A percentile compares a stretch with the other conserved stretches of the same genome.
These are phyloP conservation scores for Epinephelus cyanopodus DNA, from an alignment of 2,113 vertebrate genomes.

Conservation along the genomic window DNA sequence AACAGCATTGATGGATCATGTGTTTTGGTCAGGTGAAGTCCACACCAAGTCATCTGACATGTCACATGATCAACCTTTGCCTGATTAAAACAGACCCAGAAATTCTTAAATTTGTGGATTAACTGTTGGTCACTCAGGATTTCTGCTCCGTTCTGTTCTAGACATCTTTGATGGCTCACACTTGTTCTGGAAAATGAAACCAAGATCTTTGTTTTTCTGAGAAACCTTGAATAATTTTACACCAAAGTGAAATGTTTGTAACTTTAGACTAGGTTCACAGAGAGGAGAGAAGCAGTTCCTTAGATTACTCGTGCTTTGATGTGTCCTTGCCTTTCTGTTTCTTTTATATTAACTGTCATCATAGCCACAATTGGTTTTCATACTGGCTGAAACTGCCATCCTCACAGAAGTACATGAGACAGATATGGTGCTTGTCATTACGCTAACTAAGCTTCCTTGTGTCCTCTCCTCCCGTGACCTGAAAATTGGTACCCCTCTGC, in stretches of 20 bases:
- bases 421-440: too few relatives aligned
- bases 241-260: neutral
- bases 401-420: too few relatives aligned
- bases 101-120: neutral
- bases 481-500: too few relatives aligned
- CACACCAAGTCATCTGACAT: conserved; percentile 33
- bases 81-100: conserved; percentile 12
- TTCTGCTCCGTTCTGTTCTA: neutral
- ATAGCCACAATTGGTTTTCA: too few relatives aligned
- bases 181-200: neutral
- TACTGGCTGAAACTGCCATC: too few relatives aligned
- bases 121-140: neutral
- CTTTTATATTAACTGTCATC: neutral
- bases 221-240: neutral
- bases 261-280: neutral
- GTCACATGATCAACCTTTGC: conserved; percentile 13
- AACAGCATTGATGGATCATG: conserved; percentile 20
- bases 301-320: neutral
- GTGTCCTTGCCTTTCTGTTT: neutral
- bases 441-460: too few relatives aligned
- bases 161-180: neutral
- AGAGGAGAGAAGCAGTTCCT: neutral
- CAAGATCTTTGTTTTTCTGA: neutral
- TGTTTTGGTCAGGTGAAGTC: conserved; percentile 1
- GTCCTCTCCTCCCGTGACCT: too few relatives aligned